phyloP scores from a whole-genome alignment of 1,140 invertebrate genomes.

The Heliothis subflexa region DNA sequence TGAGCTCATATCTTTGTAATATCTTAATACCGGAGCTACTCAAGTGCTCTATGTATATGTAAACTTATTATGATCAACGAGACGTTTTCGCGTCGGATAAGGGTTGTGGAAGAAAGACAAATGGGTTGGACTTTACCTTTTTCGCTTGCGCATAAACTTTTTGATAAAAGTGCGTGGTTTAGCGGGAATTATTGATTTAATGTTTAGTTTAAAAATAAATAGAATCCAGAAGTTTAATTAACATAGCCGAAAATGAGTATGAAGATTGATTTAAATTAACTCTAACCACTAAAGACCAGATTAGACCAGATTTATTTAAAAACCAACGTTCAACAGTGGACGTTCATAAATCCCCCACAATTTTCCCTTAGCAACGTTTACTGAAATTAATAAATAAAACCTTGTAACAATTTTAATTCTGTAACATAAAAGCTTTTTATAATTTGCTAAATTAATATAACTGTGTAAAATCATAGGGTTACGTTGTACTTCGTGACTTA shows the following conservation, averaged over 20 bases:
- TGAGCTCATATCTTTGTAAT: slow-evolving; percentile 31
- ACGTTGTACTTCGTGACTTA: slow-evolving; percentile 17
- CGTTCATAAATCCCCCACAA: not conserved
- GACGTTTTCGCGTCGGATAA: too few relatives aligned
- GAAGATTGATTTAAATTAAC: too few relatives aligned
- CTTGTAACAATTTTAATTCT: slow-evolving; percentile 38
- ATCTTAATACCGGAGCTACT: slow-evolving; percentile 26
- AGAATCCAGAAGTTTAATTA: too few relatives aligned
- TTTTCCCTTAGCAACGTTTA: slow-evolving; percentile 7
- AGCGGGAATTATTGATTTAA: too few relatives aligned
- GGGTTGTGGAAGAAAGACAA: too few relatives aligned
- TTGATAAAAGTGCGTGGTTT: too few relatives aligned
- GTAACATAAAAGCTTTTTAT: slow-evolving; percentile 26
- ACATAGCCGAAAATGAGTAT: too few relatives aligned
- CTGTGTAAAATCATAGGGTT: slow-evolving; percentile 34
- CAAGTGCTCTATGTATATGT: not conserved
- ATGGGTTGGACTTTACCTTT: too few relatives aligned
- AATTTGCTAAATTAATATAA: slow-evolving; percentile 41
- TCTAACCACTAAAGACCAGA: not conserved
- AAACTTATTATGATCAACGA: not conserved
- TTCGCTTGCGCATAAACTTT: too few relatives aligned
- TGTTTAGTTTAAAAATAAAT: too few relatives aligned
- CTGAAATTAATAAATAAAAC: slow-evolving; percentile 10
- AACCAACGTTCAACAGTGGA: not conserved
- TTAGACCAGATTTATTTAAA: not conserved